Base-by-base conservation (phyloP, 2,888 invertebrate genomes). In the Yponomeuta malinellus region DNA sequence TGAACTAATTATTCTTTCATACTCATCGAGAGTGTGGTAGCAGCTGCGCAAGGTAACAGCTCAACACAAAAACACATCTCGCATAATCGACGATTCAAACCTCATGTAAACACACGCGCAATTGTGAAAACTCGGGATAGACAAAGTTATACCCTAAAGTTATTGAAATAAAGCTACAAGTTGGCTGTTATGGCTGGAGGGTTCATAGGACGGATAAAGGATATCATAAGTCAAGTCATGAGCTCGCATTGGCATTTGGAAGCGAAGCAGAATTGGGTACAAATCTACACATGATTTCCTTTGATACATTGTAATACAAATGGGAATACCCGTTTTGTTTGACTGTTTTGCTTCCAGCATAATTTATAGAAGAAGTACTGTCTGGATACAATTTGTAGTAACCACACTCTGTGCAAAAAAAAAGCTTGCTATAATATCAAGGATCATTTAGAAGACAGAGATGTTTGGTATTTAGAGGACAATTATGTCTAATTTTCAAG, bases 281-380 rank as follows among this genome's bases (percentile, higher is more conserved):
- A 59, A 59, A 59, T 59, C 52, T 59, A 59, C 52, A 59, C 15
- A 59, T 59, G 52, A 59, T 59, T 59, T 59, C 52, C 52, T 59
- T 59, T 59, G 52, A 59, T 59, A 59, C 52, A 59, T 59, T 59
- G 15, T 59, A 15, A 15, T 15, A 15, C 15, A 15, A 15, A 59
- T 15, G 52, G 52, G 52, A 59, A 59, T 59, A 59, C 52, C 52
- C 12, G 52, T 59, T 15, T 59, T 59, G 15, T 59, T 59, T 59
- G 52, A 52, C 12, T 52, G 52, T 52, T 52, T 52, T 10, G 52
- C 6, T 52, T 15, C 15, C 52, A 59, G 52, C 52, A 59, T 59
- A 15, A 15, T 15, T 15, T 59, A 43, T 8, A 8, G 43, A 43
- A 43, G 6, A 8, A 43, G 8, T 43, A 8, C 43, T 43, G 43